phyloP scores from a whole-genome alignment of 35 echinoderm and acorn worm species.

The Apostichopus japonicus region DNA sequence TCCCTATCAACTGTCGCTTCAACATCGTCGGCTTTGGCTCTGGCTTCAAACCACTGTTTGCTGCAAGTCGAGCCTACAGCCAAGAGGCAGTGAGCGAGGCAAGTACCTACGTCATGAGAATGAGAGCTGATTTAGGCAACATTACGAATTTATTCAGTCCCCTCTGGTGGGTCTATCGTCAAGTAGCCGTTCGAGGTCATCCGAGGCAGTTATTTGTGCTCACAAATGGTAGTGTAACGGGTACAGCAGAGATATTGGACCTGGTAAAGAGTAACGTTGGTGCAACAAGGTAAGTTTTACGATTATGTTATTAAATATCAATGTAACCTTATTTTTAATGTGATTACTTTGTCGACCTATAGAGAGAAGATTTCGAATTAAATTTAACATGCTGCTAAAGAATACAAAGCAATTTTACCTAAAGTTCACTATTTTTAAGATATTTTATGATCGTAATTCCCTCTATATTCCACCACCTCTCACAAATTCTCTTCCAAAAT shows the following conservation, averaged over 20 bases:
- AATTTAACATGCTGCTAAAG: no score
- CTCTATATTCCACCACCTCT: no score
- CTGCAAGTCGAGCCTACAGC: slow-evolving; percentile 91
- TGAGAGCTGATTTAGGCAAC: slow-evolving; percentile 90
- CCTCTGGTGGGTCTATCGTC: slow-evolving; percentile 81
- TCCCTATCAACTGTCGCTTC: slow-evolving; percentile 89
- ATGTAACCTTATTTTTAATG: no score
- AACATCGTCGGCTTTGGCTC: slow-evolving; percentile 97
- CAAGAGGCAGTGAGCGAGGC: slow-evolving; percentile 91
- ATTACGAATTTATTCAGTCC: slow-evolving; percentile 77
- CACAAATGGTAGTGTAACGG: slow-evolving; percentile 87
- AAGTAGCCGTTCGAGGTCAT: slow-evolving; percentile 74
- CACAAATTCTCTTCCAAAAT: no score
- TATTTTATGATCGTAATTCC: no score
- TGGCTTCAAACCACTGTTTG: slow-evolving; percentile 89
- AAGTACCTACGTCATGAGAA: slow-evolving; percentile 81
- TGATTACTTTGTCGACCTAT: no score
- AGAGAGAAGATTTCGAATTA: no score
- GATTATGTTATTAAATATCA: neutral
- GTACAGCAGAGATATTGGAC: slow-evolving; percentile 83
- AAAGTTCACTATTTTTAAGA: no score
- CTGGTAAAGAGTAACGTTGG: slow-evolving; percentile 70
- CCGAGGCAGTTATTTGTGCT: slow-evolving; percentile 90
- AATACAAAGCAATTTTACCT: no score
- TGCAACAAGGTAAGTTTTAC: slow-evolving; percentile 74